Evolutionary conservation across 2,113 vertebrate genomes (phyloP).

Genomic region (Ondatra zibethicus): DNA sequence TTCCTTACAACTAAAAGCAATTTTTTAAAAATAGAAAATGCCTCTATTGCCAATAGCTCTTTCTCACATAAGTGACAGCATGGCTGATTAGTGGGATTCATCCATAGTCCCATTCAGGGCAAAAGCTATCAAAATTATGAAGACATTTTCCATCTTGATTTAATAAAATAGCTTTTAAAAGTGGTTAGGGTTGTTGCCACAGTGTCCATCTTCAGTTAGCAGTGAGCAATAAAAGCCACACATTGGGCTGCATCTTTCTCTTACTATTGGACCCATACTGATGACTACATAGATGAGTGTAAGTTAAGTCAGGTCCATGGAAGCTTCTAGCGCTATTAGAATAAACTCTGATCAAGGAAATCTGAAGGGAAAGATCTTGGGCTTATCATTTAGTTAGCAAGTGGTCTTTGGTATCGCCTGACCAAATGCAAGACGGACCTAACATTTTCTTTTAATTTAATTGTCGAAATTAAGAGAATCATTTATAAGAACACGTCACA

Average conservation of each 20-base stretch:
- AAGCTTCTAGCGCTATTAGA: not conserved
- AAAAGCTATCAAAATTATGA: not conserved
- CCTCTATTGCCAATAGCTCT: not conserved
- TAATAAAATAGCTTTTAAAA: slow-evolving; percentile 28
- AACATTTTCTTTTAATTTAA: slow-evolving; percentile 24
- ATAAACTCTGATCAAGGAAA: not conserved
- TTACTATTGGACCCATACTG: not conserved
- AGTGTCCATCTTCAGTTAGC: not conserved
- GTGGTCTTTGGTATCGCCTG: not conserved
- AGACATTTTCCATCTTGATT: not conserved
- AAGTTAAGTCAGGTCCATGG: not conserved
- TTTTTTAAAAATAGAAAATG: slow-evolving; percentile 17
- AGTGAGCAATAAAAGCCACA: not conserved
- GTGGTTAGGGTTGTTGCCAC: not conserved
- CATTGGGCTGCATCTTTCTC: not conserved
- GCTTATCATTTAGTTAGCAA: slow-evolving; percentile 10
- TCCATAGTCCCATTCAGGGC: not conserved
- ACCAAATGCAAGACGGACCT: not conserved
- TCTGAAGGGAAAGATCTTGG: not conserved
- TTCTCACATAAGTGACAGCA: slow-evolving; percentile 8
- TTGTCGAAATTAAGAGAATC: not conserved
- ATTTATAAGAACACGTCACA: not conserved
- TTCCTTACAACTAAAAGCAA: slow-evolving; percentile 41
- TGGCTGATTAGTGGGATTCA: not conserved
- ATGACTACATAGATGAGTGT: not conserved